Conservation (phyloP, 2,797 vertebrate genomes). For the Catharus ustulatus region DNA sequence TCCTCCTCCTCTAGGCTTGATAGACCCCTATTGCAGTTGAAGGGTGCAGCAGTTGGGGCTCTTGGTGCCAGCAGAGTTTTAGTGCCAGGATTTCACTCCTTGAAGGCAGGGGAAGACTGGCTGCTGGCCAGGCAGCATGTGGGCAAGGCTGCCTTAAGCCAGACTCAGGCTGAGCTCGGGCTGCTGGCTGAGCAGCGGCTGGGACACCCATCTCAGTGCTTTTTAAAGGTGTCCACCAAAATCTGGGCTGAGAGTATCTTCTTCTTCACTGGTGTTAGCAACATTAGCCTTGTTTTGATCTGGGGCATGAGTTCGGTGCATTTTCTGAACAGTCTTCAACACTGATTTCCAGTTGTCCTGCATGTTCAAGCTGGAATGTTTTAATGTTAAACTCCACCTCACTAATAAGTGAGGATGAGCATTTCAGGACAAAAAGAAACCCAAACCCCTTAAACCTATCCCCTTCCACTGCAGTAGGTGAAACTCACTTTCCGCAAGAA, state of each 20-base stretch:
- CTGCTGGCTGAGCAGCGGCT: background rate
- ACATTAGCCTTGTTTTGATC: background rate
- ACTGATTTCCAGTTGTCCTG: background rate
- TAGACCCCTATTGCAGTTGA: background rate
- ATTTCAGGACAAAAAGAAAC: constrained; percentile 26
- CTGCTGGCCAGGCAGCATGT: accelerated
- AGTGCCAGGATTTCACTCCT: background rate
- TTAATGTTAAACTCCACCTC: background rate
- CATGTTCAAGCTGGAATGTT: background rate
- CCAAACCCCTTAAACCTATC: background rate
- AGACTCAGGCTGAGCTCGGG: accelerated
- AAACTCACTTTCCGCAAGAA: constrained; percentile 46
- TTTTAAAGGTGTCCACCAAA: background rate
- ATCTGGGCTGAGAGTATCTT: background rate
- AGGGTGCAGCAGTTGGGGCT: accelerated
- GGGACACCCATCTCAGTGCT: background rate
- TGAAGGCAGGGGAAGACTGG: background rate
- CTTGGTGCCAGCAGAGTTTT: background rate
- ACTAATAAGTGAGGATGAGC: background rate
- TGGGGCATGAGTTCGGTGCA: background rate
- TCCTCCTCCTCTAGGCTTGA: background rate
- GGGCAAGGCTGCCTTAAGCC: background rate
- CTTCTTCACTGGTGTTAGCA: background rate
- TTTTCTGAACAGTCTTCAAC: background rate
- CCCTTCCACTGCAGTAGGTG: constrained; percentile 25